These are phyloP conservation scores for Delichon dasypus DNA, from an alignment of 2,797 vertebrate species.

Conservation along the genomic window DNA sequence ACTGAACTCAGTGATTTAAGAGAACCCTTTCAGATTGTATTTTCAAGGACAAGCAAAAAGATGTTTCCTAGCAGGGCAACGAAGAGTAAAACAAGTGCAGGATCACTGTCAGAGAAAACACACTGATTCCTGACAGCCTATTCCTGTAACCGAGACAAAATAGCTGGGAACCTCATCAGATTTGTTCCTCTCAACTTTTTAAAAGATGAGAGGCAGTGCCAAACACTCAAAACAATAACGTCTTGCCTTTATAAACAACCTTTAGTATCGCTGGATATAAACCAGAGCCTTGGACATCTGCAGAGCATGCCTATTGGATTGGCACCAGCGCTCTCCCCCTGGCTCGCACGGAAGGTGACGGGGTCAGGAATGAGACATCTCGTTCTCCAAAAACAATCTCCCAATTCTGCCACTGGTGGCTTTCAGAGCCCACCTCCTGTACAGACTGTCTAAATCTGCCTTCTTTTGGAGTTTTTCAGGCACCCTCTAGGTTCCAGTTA, in stretches of 20 bases:
- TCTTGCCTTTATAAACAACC: conserved; percentile 65
- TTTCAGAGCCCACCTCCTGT: not conserved
- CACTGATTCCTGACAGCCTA: not conserved
- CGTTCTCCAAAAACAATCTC: conserved; percentile 52
- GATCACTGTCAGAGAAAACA: not conserved
- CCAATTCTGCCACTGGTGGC: conserved; percentile 12
- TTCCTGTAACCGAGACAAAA: not conserved
- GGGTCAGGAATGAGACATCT: conserved; percentile 59
- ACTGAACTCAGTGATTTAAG: not conserved
- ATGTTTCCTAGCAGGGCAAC: not conserved
- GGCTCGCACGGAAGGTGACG: not conserved
- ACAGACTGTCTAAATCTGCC: not conserved
- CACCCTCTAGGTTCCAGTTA: not conserved
- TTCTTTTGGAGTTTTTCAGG: not conserved
- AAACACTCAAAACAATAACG: conserved; percentile 45
- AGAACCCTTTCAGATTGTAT: not conserved
- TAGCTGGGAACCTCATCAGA: conserved; percentile 65
- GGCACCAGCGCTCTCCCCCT: conserved; percentile 31
- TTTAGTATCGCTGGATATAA: conserved; percentile 51
- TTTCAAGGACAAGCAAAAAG: not conserved
- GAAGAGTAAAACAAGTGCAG: conserved; percentile 41
- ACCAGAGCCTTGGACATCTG: conserved; percentile 30
- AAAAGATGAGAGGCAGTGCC: conserved; percentile 26
- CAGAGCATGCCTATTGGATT: conserved; percentile 31
- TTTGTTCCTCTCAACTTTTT: conserved; percentile 22